phyloP scores from a whole-genome alignment of 2,113 vertebrate genomes.

The Aegithalos caudatus region DNA sequence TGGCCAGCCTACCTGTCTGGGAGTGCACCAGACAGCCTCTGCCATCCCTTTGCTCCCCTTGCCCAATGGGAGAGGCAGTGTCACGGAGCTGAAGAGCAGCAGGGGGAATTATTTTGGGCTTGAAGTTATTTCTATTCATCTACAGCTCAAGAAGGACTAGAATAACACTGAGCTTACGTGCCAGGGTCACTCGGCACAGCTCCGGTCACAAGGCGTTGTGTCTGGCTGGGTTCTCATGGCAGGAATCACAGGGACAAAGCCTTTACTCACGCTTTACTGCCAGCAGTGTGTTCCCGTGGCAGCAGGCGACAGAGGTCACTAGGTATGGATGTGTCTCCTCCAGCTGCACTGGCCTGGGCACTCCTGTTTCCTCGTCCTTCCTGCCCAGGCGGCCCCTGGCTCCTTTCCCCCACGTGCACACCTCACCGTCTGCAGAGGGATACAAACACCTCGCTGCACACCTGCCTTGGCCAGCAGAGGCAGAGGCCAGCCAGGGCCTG shows the following conservation, averaged over 20 bases:
- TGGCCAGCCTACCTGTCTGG: constrained; percentile 5
- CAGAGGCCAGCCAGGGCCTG: background rate
- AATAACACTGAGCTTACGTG: background rate
- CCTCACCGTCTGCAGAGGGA: constrained; percentile 83
- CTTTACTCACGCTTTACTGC: constrained; percentile 89
- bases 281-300: constrained; percentile 96
- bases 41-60: background rate
- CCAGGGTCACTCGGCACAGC: background rate
- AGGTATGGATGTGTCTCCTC: constrained; percentile 86
- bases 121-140: constrained; percentile 21
- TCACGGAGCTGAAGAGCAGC: background rate
- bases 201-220: background rate
- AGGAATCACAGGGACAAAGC: background rate
- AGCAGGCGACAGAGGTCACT: constrained; percentile 94
- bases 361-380: constrained; percentile 87
- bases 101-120: background rate
- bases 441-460: background rate
- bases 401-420: constrained; percentile 97
- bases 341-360: constrained; percentile 85
- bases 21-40: background rate
- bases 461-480: background rate
- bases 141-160: background rate
- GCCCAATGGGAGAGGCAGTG: background rate
- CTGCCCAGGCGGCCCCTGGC: constrained; percentile 93
- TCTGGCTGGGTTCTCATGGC: background rate